Evolutionary conservation across 1,140 invertebrate genomes (phyloP).

Genomic region (Ostrea edulis): DNA sequence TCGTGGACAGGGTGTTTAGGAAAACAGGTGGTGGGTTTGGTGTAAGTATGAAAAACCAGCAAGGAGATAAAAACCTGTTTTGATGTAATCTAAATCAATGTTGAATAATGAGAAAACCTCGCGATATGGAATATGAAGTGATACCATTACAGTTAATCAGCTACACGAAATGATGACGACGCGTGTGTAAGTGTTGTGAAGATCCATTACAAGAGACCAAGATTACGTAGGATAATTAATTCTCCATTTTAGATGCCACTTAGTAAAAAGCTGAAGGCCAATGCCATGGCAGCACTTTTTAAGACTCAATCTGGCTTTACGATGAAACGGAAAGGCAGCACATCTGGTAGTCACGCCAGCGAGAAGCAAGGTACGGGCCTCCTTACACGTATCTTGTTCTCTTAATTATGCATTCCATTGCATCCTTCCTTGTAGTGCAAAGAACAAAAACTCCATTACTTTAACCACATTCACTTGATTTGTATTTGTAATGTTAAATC

Average conservation of each 20-base stretch:
- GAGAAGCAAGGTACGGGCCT: constrained; percentile 30
- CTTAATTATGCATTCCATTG: not conserved
- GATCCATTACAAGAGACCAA: not conserved
- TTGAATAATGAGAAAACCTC: constrained; percentile 1
- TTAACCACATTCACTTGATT: not conserved
- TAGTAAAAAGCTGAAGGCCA: constrained; percentile 65
- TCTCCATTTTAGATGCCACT: constrained; percentile 64
- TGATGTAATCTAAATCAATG: not conserved
- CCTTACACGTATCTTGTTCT: not conserved
- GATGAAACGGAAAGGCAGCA: constrained; percentile 56
- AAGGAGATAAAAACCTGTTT: constrained; percentile 4
- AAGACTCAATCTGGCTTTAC: constrained; percentile 60
- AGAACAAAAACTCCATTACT: not conserved
- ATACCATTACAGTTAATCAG: constrained; percentile 1
- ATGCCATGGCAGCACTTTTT: constrained; percentile 59
- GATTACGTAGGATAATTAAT: constrained; percentile 25
- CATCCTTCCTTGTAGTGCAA: constrained; percentile 21
- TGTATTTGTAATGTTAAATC: not conserved
- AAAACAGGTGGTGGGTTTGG: constrained; percentile 65
- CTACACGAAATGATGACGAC: not conserved
- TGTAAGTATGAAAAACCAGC: constrained; percentile 46
- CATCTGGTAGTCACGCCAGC: constrained; percentile 37
- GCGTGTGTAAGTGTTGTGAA: constrained; percentile 8
- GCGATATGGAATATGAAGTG: not conserved
- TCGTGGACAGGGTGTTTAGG: constrained; percentile 74